These are phyloP conservation scores for Scrobipalpa atriplicella DNA, from an alignment of 2,888 invertebrate species.

Conservation along the genomic window DNA sequence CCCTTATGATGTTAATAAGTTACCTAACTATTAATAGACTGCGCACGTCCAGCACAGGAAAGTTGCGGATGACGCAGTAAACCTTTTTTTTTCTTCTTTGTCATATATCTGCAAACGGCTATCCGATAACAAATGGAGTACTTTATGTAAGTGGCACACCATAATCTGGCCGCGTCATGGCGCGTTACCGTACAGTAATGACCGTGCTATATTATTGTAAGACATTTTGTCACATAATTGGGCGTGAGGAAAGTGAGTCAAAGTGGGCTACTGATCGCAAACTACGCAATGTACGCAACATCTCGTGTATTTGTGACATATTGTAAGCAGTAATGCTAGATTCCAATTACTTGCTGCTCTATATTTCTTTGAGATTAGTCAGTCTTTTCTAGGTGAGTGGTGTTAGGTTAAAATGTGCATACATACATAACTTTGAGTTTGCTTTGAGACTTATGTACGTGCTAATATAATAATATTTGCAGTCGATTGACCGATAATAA, in stretches of 20 bases:
- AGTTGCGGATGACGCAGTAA: too few relatives aligned
- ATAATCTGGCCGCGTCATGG: constrained; percentile 15
- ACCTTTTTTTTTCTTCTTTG: too few relatives aligned
- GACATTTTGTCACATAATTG: constrained; percentile 55
- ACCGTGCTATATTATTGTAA: constrained; percentile 27
- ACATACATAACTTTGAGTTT: too few relatives aligned
- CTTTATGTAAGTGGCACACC: constrained; percentile 1
- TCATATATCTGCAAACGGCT: background rate
- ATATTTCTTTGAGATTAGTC: background rate
- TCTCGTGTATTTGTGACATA: constrained; percentile 54
- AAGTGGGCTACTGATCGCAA: constrained; percentile 51
- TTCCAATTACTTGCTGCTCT: background rate
- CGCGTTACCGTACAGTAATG: constrained; percentile 18
- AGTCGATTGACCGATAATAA: constrained; percentile 13
- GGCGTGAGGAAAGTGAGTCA: constrained; percentile 56
- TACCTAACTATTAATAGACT: too few relatives aligned
- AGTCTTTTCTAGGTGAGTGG: background rate
- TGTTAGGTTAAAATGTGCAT: background rate
- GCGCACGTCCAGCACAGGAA: too few relatives aligned
- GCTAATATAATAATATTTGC: background rate
- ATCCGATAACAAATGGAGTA: background rate
- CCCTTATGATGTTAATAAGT: too few relatives aligned
- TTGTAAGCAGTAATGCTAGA: constrained; percentile 42
- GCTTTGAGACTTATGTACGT: too few relatives aligned
- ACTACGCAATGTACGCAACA: constrained; percentile 55